A percentile compares a stretch with the other conserved stretches of the same genome.
Conservation (phyloP, 2,888 invertebrate genomes). For the Hydroisotoma schaefferi region DNA sequence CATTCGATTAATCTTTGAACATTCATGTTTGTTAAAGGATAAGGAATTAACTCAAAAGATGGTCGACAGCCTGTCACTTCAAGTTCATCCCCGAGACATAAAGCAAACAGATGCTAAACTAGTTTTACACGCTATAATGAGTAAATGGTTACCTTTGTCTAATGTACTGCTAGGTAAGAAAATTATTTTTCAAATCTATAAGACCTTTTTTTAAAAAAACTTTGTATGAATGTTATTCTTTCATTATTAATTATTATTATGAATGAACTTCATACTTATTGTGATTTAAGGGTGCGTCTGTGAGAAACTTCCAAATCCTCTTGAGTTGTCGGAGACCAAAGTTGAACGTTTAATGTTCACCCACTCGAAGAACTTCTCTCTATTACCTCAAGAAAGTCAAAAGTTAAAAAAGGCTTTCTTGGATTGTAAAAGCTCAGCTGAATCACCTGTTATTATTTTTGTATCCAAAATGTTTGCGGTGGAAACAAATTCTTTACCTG, state of each 20-base stretch:
- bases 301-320: slow-evolving; percentile 75
- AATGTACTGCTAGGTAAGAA: slow-evolving; percentile 64
- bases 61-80: slow-evolving; percentile 72
- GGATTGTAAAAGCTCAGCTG: slow-evolving; percentile 63
- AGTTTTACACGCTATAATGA: slow-evolving; percentile 75
- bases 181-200: no score
- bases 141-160: slow-evolving; percentile 87
- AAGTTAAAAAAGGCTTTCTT: slow-evolving; percentile 66
- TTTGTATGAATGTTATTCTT: no score
- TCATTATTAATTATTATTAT: no score
- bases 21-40: no score
- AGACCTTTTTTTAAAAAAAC: no score
- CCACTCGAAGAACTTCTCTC: slow-evolving; percentile 64
- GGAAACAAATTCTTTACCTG: slow-evolving; percentile 69
- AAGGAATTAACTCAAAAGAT: slow-evolving; percentile 68
- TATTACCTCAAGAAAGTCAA: slow-evolving; percentile 66
- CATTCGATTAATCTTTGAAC: no score
- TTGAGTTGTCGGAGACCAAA: slow-evolving; percentile 68
- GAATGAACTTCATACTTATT: no score
- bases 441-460: slow-evolving; percentile 68
- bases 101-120: slow-evolving; percentile 72
- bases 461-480: slow-evolving; percentile 88
- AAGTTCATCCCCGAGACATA: slow-evolving; percentile 70
- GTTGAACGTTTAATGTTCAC: slow-evolving; percentile 79
- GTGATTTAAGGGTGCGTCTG: no score